Base-by-base conservation (phyloP, 1,140 invertebrate species). In the Archegozetes longisetosus region DNA sequence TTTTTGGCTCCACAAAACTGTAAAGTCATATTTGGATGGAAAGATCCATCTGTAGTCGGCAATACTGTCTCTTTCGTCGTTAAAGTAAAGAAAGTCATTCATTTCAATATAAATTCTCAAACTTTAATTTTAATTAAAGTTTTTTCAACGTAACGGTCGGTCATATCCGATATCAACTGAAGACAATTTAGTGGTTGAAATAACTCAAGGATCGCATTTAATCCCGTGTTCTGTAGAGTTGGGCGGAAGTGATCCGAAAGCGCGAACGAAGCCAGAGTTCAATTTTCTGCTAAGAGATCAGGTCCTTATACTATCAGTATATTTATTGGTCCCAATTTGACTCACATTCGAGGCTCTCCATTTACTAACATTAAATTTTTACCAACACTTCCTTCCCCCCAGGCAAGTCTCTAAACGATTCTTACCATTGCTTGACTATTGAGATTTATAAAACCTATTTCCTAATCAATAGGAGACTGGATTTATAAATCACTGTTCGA, bases 91-190 rank as follows among this genome's bases (percentile, higher is more conserved):
- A 32, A 55, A 27, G 57, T 9, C 27, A 40, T 53, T 49, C 20
- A 24, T 17, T 29, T 3, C 9, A 1, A 22, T 3, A 56, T 12
- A 12, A 20, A 57, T 58, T 26, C 22, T 20, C 26, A 26, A 20
- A 9, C 24, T 25, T 3, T 51, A 20, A 20, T 49, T 22, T 14
- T 3, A 57, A 1, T 48, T 46, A 1, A 20, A 88, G 78, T 91
- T 91, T 74, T 91, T 82, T 75, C 87, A 91, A 74, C 82, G 88
- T 66, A 91, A 91, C 69, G 86, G 88, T 24, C 84, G 88, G 68
- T 85, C 88, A 59, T 93, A 92, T 77, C 87, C 87, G 64, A 84
- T 92, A 64, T 90, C 86, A 72, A 85, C 90, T 75, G 85, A 84
- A 57, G 88, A 92, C 75, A 84, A 86, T 71, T 78, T 93, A 54